Evolutionary conservation across 2,797 vertebrate species (phyloP).

Genomic region (Halcyon smyrnensis): DNA sequence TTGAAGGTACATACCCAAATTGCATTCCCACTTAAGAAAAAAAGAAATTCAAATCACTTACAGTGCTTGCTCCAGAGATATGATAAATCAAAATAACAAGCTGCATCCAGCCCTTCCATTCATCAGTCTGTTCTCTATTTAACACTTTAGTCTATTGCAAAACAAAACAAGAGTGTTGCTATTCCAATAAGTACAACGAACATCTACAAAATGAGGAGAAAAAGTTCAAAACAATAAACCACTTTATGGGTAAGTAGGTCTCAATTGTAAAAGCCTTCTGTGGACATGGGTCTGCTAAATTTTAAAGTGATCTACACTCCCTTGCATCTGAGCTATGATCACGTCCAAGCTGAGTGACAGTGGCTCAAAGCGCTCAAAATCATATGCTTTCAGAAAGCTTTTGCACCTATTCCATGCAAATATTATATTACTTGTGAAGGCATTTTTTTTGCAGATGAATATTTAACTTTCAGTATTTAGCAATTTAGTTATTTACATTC

Average conservation of each 20-base stretch:
- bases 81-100: constrained; percentile 99
- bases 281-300: background rate
- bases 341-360: background rate
- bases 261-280: background rate
- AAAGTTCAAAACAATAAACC: constrained; percentile 41
- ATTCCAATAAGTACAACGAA: constrained; percentile 59
- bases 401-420: background rate
- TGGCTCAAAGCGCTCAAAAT: background rate
- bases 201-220: constrained; percentile 54
- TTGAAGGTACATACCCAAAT: background rate
- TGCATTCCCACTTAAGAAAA: background rate
- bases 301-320: background rate
- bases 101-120: constrained; percentile 99
- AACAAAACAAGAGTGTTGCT: constrained; percentile 69
- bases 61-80: constrained; percentile 96
- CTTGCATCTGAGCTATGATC: background rate
- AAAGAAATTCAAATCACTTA: constrained; percentile 78
- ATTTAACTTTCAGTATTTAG: background rate
- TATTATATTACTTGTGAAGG: background rate
- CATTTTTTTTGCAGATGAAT: background rate
- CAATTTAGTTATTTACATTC: background rate
- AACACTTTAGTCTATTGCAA: constrained; percentile 90
- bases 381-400: background rate
- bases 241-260: background rate
- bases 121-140: constrained; percentile 97